phyloP scores from a whole-genome alignment of 2,113 vertebrate genomes.

The Cyprinodon variegatus region DNA sequence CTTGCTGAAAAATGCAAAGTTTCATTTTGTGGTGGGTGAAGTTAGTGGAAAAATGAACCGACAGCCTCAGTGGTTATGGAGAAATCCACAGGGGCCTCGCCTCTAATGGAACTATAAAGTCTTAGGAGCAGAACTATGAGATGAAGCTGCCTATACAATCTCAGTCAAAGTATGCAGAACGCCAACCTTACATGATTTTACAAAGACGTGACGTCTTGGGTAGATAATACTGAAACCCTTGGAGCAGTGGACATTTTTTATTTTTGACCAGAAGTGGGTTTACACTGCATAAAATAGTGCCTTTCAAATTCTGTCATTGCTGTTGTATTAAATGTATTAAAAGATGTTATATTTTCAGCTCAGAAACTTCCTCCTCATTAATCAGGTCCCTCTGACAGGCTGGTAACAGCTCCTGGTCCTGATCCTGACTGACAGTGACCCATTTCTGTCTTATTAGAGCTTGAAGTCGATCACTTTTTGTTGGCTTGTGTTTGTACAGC shows the following conservation, averaged over 20 bases:
- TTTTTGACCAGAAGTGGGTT: background rate
- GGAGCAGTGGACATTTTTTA: background rate
- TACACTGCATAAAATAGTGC: background rate
- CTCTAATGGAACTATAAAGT: conserved; percentile 6
- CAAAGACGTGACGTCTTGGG: background rate
- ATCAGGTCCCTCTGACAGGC: background rate
- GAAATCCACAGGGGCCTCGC: conserved; percentile 32
- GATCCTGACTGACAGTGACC: background rate
- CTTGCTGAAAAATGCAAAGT: conserved; percentile 51
- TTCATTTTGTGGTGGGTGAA: conserved; percentile 50
- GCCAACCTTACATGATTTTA: no score
- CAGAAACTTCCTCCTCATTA: background rate
- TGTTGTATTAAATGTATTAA: background rate
- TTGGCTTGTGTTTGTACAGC: no score
- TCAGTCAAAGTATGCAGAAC: no score
- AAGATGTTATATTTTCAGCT: background rate
- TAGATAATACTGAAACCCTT: background rate
- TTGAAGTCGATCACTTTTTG: no score
- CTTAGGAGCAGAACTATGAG: conserved; percentile 32
- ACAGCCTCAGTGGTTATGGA: conserved; percentile 21
- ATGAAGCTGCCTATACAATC: conserved; percentile 1
- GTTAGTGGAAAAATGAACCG: conserved; percentile 48
- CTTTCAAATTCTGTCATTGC: background rate
- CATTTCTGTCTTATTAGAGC: no score
- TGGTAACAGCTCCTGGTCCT: background rate